Base-by-base conservation (phyloP, 1,140 invertebrate species). In the Penaeus chinensis region DNA sequence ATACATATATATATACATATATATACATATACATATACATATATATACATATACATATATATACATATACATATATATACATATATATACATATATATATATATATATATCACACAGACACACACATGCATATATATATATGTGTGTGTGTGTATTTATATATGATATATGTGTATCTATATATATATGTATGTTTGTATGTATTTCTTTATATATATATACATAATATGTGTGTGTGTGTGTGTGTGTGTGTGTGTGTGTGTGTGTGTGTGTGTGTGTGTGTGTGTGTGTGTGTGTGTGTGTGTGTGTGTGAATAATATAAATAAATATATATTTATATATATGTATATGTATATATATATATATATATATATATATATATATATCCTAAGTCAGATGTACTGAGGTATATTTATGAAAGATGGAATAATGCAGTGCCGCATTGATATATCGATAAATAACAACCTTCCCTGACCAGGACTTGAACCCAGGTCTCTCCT, bases 301-400 rank as follows among this genome's bases (percentile, higher is more conserved):
- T 22, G 22, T 5, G 5, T 5, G 22, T 22, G 22, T 22, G 22
- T 69, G 20, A 2, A 69, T 69, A 69, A 69, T 22, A 69, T 69
- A 69, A 13, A 69, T 69, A 22, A 10, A 69, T 69, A 69, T 69
- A 22, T 69, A 69, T 69, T 69, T n/a, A 71, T 71, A n/a, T 71
- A 71, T 71, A 71, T 71, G 24, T 71, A 71, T 71, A n/a, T 71
- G 24, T 71, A 71, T n/a, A 71, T 71, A 71, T 71, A 71, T 71
- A 71, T 71, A 71, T 71, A 71, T 71, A 71, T 71, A n/a, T 71
- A 71, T 71, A 71, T n/a, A 71, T 71, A 71, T 71, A 20, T 32
- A 71, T n/a, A 71, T n/a, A 71, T 71, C 1, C 22, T n/a, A n/a
- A 24, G 13, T n/a, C 11, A 24, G 13, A 71, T 71, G 1, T 71